Evolutionary conservation across 2,113 vertebrate species (phyloP).

Genomic region (Etheostoma cragini): DNA sequence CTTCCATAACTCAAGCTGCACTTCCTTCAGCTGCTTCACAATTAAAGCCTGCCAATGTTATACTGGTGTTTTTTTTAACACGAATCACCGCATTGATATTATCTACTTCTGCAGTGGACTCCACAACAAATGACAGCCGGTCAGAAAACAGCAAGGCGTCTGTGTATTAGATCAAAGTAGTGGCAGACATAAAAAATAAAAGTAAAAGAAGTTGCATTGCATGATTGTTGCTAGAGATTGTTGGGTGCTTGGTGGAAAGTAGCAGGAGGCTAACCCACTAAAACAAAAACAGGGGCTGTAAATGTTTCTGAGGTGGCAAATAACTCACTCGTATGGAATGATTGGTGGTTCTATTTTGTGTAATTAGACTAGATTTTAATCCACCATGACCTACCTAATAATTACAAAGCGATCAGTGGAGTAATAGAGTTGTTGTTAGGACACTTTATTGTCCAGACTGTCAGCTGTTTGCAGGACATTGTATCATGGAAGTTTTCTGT

Average conservation of each 20-base stretch:
- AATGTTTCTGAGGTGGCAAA: neutral
- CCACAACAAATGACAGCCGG: neutral
- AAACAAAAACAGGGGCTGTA: slow-evolving; percentile 7
- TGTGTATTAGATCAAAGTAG: neutral
- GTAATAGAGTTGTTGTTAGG: neutral
- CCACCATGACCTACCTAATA: neutral
- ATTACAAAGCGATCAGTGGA: neutral
- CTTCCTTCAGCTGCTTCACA: slow-evolving; percentile 29
- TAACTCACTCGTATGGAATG: neutral
- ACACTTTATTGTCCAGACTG: neutral
- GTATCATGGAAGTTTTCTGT: too few relatives aligned
- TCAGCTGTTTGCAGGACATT: neutral
- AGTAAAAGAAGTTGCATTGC: neutral
- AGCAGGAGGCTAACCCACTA: neutral
- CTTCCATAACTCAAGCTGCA: neutral
- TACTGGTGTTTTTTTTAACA: neutral
- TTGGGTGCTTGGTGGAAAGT: neutral
- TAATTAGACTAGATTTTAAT: slow-evolving; percentile 8
- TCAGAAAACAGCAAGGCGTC: neutral
- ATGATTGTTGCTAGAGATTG: neutral
- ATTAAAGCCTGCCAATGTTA: slow-evolving; percentile 2
- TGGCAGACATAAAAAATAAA: neutral
- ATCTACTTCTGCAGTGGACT: neutral
- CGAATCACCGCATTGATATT: neutral
- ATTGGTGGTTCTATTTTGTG: slow-evolving; percentile 24